Evolutionary conservation across 1,140 invertebrate genomes (phyloP), one percentile per base, ranked within the genome.

Genomic region (Caenorhabditis brenneri): DNA sequence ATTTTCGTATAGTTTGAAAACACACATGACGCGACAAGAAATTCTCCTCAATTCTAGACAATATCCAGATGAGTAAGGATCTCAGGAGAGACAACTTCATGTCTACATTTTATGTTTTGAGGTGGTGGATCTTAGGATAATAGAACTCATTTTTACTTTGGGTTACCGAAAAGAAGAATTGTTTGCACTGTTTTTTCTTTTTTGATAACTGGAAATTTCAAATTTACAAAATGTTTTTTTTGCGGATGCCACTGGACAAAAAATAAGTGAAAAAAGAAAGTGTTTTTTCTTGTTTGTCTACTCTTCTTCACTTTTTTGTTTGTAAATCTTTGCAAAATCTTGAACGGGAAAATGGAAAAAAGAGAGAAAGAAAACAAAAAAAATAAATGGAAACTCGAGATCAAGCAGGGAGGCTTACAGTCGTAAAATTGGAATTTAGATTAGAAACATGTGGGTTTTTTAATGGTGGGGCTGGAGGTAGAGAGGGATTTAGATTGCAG

Each of bases 381-480:
- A 55, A 5, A 29, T 24, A 0, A 7, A 29, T 7, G 29, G 29
- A 36, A n/a, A 65, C 19, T 16, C 16, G 24, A 65, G 19, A 65
- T 33, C 19, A 33, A 65, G 36, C 2, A 65, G 24, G 36, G 19
- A 19, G 9, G 58, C 58, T 16, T 65, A 65, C 58, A 3, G 58
- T 65, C 58, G 58, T 65, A 65, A 65, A 65, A 65, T 36, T 33
- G 15, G 16, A 19, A 65, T 65, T 65, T 60, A 42, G 39, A 42
- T 5, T n/a, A 51, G n/a, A 51, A 3, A 51, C 49, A 51, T 51
- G 4, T 51, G 49, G 49, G 49, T 51, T 51, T 42, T 42, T 42
- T 42, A n/a, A n/a, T n/a, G 39, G 39, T 6, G 12, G 39, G 12
- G 5, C 12, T 42, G 39, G 39, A 42, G 12, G 39, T n/a, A n/a